Percentiles rank a stretch among this genome's conserved stretches.
These are phyloP conservation scores for Conchocele bisecta DNA, from an alignment of 2,888 invertebrate species.

Conservation along the genomic window DNA sequence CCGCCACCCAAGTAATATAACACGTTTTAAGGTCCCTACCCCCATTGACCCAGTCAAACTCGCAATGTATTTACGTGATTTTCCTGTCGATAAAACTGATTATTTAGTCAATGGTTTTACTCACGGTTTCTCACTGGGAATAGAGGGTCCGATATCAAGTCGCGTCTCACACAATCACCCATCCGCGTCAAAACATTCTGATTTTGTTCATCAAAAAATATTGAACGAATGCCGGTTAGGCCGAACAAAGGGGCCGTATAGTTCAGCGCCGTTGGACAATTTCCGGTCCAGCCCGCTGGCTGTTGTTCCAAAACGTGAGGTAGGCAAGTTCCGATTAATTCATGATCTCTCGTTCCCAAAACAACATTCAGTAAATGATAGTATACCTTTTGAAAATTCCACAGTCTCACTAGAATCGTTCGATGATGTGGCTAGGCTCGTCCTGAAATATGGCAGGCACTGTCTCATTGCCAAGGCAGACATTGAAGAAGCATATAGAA, in stretches of 20 bases:
- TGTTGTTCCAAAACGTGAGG: slow-evolving; percentile 33
- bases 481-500: slow-evolving; percentile 52
- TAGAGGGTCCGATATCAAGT: not conserved
- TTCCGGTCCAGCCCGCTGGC: slow-evolving; percentile 42
- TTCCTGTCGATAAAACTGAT: too few species aligned
- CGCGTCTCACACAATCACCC: not conserved
- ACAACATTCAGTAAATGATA: slow-evolving; percentile 4
- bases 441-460: slow-evolving; percentile 18
- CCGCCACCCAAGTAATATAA: too few species aligned
- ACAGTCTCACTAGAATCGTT: slow-evolving; percentile 14
- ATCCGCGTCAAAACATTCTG: not conserved
- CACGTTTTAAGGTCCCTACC: too few species aligned
- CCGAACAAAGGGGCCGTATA: slow-evolving; percentile 33
- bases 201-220: slow-evolving; percentile 24
- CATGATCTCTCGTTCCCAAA: slow-evolving; percentile 51
- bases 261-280: slow-evolving; percentile 17
- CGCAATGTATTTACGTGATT: too few species aligned
- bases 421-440: slow-evolving; percentile 6
- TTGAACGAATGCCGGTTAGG: slow-evolving; percentile 8
- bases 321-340: slow-evolving; percentile 29
- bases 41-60: too few species aligned
- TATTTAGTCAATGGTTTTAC: slow-evolving; percentile 5
- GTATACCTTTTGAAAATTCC: not conserved
- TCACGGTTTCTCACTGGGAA: slow-evolving; percentile 4
- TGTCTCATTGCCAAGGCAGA: slow-evolving; percentile 49